A percentile compares a stretch with the other conserved stretches of the same genome.
Evolutionary conservation across 2,797 vertebrate species (phyloP).

Genomic region (Diceros bicornis): DNA sequence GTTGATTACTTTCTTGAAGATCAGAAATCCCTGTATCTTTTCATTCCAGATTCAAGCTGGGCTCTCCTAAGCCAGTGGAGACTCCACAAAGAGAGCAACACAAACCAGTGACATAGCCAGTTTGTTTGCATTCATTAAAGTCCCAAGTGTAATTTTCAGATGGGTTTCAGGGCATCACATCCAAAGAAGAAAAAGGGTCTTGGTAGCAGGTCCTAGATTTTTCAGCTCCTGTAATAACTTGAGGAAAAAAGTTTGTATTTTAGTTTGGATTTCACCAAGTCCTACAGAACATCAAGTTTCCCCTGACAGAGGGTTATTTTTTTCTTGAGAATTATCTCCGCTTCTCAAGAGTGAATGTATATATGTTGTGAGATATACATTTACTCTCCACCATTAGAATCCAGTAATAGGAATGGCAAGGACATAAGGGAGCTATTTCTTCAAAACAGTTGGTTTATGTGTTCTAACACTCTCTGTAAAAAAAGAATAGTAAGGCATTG

Average conservation of each 20-base stretch:
- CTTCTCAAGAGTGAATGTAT: too few relatives aligned
- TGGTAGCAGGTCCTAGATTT: constrained; percentile 17
- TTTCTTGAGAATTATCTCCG: constrained; percentile 13
- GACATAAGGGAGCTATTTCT: constrained; percentile 62
- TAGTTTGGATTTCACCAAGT: constrained; percentile 55
- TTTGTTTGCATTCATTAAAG: constrained; percentile 56
- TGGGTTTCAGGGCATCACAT: not conserved
- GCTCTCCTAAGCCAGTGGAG: not conserved
- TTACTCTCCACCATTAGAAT: constrained; percentile 58
- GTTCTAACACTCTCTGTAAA: constrained; percentile 14
- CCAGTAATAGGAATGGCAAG: constrained; percentile 49
- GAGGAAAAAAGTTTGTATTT: constrained; percentile 32
- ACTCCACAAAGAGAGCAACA: not conserved
- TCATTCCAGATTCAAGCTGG: constrained; percentile 22
- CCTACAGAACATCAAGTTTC: constrained; percentile 44
- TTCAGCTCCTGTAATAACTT: constrained; percentile 46
- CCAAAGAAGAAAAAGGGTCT: not conserved
- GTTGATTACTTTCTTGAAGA: constrained; percentile 8
- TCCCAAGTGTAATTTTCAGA: not conserved
- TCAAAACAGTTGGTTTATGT: constrained; percentile 72
- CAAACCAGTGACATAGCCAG: constrained; percentile 11
- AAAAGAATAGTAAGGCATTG: constrained; percentile 57
- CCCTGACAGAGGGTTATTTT: not conserved
- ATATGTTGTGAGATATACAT: constrained; percentile 9
- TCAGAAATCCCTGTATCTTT: constrained; percentile 29